phyloP scores from a whole-genome alignment of 2,797 vertebrate species.

The Enteromius afrohamiltoni region DNA sequence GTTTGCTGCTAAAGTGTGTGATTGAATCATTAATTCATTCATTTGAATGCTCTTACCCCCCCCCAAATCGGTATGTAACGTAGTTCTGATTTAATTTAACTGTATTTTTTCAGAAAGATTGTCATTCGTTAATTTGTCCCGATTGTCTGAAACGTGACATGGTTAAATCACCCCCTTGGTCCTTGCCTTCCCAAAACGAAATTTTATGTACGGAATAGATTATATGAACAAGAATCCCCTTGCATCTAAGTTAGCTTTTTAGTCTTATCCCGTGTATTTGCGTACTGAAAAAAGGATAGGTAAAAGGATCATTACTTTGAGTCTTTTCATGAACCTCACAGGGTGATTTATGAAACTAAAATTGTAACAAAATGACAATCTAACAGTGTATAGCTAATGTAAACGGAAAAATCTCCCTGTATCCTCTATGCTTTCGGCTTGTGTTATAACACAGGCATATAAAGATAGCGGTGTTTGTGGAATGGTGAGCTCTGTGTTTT shows the following conservation, averaged over 20 bases:
- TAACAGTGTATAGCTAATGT: constrained; percentile 63
- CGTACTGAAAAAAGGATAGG: constrained; percentile 48
- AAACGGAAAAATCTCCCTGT: constrained; percentile 28
- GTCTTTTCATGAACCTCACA: constrained; percentile 54
- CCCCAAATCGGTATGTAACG: constrained; percentile 70
- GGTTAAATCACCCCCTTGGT: constrained; percentile 71
- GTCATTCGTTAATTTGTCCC: constrained; percentile 68
- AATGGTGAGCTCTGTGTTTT: constrained; percentile 23
- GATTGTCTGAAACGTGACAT: constrained; percentile 67
- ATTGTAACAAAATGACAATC: constrained; percentile 75
- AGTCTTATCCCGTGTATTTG: constrained; percentile 53
- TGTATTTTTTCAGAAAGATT: constrained; percentile 66
- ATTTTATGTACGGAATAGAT: constrained; percentile 75
- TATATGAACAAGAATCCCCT: constrained; percentile 69
- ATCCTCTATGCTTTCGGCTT: constrained; percentile 19
- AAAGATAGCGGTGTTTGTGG: constrained; percentile 12
- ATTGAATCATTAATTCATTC: constrained; percentile 55
- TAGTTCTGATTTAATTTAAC: constrained; percentile 55
- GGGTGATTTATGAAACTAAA: constrained; percentile 60
- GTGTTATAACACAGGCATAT: constrained; percentile 27
- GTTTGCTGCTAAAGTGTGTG: constrained; percentile 74
- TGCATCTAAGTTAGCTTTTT: constrained; percentile 60
- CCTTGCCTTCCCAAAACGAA: constrained; percentile 69
- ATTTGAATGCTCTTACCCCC: constrained; percentile 34
- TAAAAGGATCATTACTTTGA: constrained; percentile 11